Evolutionary conservation across 2,113 vertebrate species (phyloP), one percentile per base, ranked within the genome.

Genomic region (Colinus virginianus): DNA sequence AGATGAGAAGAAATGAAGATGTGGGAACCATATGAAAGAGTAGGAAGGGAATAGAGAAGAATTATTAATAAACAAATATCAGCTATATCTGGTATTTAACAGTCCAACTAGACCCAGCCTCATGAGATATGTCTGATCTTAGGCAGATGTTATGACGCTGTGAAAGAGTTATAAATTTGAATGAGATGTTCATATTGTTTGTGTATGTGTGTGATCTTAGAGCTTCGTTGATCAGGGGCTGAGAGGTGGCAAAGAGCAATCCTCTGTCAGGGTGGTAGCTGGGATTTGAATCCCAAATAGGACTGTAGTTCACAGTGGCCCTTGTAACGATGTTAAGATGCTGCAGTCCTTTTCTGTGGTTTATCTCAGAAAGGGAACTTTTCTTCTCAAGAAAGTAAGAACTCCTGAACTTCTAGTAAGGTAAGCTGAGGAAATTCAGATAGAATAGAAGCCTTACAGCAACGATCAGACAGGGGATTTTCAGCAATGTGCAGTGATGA

Each of bases 401-500:
- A 36, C 46, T 42, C 20, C 11, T 69, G 68, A 90, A 84, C 46
- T 72, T 84, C 70, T 58, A 88, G 36, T 58, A 93, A 96, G 88
- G 92, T 91, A 90, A 94, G 53, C 68, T 88, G 58, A 81, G 72
- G 69, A 58, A 92, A 70, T 69, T 21, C 55, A 80, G 68, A 42
- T 49, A 66, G 64, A 92, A 77, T 40, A 94, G 84, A 86, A 80
- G 66, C 25, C 63, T 88, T 51, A 13, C 87, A 42, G 66, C 43
- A 71, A 82, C 83, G 78, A 94, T 78, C 87, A 94, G 93, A 89
- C 46, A 51, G 78, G 87, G 63, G 76, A 90, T 82, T 93, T 95
- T 87, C 81, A 92, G 90, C 94, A 58, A 89, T 42, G 68, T 12
- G 38, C 79, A 66, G 34, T 95, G 90, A 95, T 96, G 88, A 95